Conservation (phyloP, 1,140 invertebrate genomes). For the Trachelipus rathkii region DNA sequence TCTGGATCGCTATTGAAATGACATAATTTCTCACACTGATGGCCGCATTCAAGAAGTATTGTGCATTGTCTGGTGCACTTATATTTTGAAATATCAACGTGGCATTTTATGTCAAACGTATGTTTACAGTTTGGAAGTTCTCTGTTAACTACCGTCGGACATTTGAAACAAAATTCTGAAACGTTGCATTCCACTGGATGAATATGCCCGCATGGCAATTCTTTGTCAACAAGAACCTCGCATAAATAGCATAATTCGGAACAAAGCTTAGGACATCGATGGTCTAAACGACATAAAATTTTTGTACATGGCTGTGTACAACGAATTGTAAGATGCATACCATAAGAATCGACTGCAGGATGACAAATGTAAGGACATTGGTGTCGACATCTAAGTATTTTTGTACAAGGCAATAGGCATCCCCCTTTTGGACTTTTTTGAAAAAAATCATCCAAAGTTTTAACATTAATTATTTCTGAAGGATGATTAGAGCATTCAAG, state of each 20-base stretch:
- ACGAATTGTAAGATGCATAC: slow-evolving; percentile 47
- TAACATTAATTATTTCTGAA: slow-evolving; percentile 35
- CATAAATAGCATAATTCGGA: no score
- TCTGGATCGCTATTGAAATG: slow-evolving; percentile 19
- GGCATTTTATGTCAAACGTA: slow-evolving; percentile 26
- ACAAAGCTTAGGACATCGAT: slow-evolving; percentile 46
- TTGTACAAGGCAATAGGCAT: slow-evolving; percentile 69
- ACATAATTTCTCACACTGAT: slow-evolving; percentile 16
- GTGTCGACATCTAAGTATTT: slow-evolving; percentile 62
- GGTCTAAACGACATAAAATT: slow-evolving; percentile 54
- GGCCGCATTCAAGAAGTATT: slow-evolving; percentile 19
- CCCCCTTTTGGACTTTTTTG: slow-evolving; percentile 69
- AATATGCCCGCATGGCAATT: slow-evolving; percentile 30
- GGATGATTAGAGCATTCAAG: slow-evolving; percentile 55
- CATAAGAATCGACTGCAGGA: no score
- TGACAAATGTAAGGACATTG: slow-evolving; percentile 53
- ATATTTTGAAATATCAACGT: slow-evolving; percentile 1
- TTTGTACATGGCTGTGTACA: slow-evolving; percentile 51
- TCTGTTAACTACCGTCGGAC: slow-evolving; percentile 26
- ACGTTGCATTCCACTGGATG: slow-evolving; percentile 31
- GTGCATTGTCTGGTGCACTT: slow-evolving; percentile 4
- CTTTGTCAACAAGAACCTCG: slow-evolving; percentile 43
- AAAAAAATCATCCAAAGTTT: slow-evolving; percentile 48
- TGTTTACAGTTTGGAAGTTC: slow-evolving; percentile 30
- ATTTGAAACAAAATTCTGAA: slow-evolving; percentile 7